phyloP scores from a whole-genome alignment of 2,113 vertebrate species.

The Spilogale gracilis region DNA sequence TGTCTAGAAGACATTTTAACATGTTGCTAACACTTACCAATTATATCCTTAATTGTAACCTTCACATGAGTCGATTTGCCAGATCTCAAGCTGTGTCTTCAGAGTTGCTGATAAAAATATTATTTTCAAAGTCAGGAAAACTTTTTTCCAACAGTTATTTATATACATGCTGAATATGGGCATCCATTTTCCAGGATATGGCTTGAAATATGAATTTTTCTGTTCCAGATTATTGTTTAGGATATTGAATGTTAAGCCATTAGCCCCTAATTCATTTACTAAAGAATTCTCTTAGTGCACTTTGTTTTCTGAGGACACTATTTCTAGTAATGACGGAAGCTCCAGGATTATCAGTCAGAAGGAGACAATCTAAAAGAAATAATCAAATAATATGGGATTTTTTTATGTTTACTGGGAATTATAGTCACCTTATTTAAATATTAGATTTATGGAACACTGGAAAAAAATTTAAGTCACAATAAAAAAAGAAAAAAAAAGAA shows the following conservation, averaged over 20 bases:
- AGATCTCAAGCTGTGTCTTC: slow-evolving; percentile 43
- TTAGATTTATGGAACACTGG: not conserved
- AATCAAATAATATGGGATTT: not conserved
- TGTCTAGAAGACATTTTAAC: slow-evolving; percentile 52
- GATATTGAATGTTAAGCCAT: slow-evolving; percentile 18
- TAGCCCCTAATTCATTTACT: not conserved
- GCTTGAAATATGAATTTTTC: slow-evolving; percentile 20
- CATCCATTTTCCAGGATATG: not conserved
- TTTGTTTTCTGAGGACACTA: not conserved
- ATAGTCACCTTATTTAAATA: slow-evolving; percentile 28
- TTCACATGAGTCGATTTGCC: slow-evolving; percentile 4
- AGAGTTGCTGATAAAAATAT: slow-evolving; percentile 48
- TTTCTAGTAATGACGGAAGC: not conserved
- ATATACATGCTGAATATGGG: not conserved
- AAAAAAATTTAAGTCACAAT: too few species aligned
- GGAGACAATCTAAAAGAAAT: not conserved
- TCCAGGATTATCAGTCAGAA: not conserved
- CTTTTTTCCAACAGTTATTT: not conserved
- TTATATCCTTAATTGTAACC: slow-evolving; percentile 61
- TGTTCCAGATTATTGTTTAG: not conserved
- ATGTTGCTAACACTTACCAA: slow-evolving; percentile 46
- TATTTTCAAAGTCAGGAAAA: slow-evolving; percentile 31
- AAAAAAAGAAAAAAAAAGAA: too few species aligned
- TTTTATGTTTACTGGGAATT: slow-evolving; percentile 17
- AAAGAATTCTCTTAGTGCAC: not conserved